phyloP scores from a whole-genome alignment of 2,888 invertebrate genomes.

The Onchidella celtica region DNA sequence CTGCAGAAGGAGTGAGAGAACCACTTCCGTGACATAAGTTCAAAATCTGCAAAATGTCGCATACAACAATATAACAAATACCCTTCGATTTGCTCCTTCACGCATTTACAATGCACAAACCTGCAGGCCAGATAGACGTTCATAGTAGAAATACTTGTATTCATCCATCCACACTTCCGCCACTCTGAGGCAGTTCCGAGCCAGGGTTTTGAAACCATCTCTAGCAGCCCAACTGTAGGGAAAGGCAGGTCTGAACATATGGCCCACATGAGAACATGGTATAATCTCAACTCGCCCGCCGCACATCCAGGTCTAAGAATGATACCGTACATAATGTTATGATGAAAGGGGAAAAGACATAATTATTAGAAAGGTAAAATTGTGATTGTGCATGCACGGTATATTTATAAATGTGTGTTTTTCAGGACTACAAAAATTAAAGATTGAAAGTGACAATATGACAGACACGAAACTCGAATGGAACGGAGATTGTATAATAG shows the following conservation, averaged over 20 bases:
- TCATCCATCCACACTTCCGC: slow-evolving; percentile 43
- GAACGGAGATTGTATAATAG: neutral
- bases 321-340: neutral
- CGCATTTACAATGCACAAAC: too few relatives aligned
- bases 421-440: neutral
- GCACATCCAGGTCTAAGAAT: slow-evolving; percentile 95
- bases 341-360: neutral
- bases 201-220: neutral
- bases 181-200: slow-evolving; percentile 35
- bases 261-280: slow-evolving; percentile 97
- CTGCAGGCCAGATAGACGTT: slow-evolving; percentile 5
- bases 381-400: too few relatives aligned
- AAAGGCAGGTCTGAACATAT: slow-evolving; percentile 93
- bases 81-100: too few relatives aligned
- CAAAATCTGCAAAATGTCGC: too few relatives aligned
- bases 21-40: too few relatives aligned
- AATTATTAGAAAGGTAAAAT: too few relatives aligned
- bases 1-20: too few relatives aligned
- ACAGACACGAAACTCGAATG: slow-evolving; percentile 4
- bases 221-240: slow-evolving; percentile 89
- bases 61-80: too few relatives aligned
- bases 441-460: neutral
- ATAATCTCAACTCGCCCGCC: slow-evolving; percentile 94
- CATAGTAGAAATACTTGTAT: slow-evolving; percentile 28
- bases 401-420: neutral